These are phyloP conservation scores for Sylvia borin DNA, from an alignment of 2,797 vertebrate genomes.

Conservation along the genomic window DNA sequence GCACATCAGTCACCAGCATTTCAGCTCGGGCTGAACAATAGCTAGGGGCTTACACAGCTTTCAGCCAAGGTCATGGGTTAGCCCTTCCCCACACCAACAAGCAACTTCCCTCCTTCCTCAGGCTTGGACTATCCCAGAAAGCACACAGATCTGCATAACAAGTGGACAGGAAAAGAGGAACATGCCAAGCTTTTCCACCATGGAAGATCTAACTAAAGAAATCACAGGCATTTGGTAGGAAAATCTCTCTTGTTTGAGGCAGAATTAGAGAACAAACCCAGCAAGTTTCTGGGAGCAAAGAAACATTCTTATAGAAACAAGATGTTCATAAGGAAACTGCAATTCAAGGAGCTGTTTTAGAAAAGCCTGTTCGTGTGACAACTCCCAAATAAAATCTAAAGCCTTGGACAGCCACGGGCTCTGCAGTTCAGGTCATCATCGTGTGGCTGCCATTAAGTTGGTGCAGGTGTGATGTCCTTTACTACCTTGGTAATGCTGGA, in stretches of 20 bases:
- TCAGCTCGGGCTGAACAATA: not conserved
- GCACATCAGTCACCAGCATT: constrained; percentile 12
- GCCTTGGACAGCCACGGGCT: not conserved
- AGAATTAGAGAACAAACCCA: not conserved
- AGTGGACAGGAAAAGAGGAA: not conserved
- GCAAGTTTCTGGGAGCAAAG: not conserved
- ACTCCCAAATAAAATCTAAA: not conserved
- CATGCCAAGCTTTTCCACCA: not conserved
- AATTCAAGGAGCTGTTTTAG: not conserved
- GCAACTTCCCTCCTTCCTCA: not conserved
- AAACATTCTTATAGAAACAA: not conserved
- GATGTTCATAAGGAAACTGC: not conserved
- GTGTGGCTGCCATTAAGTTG: not conserved
- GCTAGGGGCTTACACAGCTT: not conserved
- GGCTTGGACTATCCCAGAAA: not conserved
- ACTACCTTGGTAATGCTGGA: too few relatives aligned
- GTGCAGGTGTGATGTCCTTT: not conserved
- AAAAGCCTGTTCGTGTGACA: not conserved
- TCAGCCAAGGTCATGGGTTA: constrained; percentile 20
- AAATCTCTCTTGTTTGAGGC: not conserved
- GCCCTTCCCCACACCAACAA: not conserved
- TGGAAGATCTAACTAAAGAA: not conserved
- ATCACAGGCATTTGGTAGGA: not conserved
- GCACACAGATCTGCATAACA: not conserved
- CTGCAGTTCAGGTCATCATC: not conserved